phyloP scores from a whole-genome alignment of 2,888 invertebrate species.

The Lymantria dispar region DNA sequence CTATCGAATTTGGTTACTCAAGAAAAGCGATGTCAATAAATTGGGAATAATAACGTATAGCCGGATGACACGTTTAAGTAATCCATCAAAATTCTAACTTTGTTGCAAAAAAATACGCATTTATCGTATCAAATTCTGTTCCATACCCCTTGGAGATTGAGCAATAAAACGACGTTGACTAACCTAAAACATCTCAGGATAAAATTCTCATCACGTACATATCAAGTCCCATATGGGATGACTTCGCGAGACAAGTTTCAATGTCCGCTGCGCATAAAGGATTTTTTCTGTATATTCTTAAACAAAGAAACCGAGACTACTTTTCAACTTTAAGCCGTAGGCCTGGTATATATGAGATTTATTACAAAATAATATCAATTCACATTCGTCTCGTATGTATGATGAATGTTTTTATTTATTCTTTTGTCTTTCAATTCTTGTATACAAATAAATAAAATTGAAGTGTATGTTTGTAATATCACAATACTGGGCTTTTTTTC shows the following conservation, averaged over 20 bases:
- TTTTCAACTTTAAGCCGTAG: not conserved
- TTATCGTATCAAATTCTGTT: slow-evolving; percentile 49
- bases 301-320: slow-evolving; percentile 30
- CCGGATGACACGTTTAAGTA: not conserved
- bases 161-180: slow-evolving; percentile 55
- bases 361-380: no score
- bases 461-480: no score
- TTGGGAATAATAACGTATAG: no score
- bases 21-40: no score
- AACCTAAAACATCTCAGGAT: slow-evolving; percentile 51
- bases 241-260: slow-evolving; percentile 62
- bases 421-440: not conserved
- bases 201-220: slow-evolving; percentile 63
- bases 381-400: no score
- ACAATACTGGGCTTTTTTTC: no score
- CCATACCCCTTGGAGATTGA: slow-evolving; percentile 52
- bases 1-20: no score
- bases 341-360: no score
- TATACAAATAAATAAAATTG: not conserved
- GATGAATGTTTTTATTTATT: no score
- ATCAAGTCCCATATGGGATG: slow-evolving; percentile 61
- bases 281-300: slow-evolving; percentile 43
- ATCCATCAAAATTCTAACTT: slow-evolving; percentile 10
- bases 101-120: slow-evolving; percentile 36
- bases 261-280: slow-evolving; percentile 49